Conservation (phyloP, 92 coral and sea anemone species). For the Parazoanthus darwini region DNA sequence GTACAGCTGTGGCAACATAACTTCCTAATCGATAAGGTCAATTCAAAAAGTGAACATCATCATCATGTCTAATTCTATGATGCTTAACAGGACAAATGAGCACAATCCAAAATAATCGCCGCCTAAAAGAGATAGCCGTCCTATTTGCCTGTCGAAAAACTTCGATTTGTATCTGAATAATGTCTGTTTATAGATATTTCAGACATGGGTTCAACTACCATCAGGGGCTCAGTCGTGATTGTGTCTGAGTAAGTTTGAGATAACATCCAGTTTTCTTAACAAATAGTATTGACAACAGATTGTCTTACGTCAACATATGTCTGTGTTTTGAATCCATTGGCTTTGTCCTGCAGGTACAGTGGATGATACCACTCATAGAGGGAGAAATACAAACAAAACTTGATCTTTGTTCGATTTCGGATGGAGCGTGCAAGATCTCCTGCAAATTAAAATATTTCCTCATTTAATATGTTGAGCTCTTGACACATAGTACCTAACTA, state of each 20-base stretch:
- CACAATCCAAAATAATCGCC: too few species aligned
- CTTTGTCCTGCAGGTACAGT: conserved; percentile 62
- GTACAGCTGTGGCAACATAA: conserved; percentile 63
- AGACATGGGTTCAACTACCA: neutral
- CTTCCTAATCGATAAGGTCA: conserved; percentile 38
- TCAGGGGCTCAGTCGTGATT: neutral
- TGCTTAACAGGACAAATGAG: too few species aligned
- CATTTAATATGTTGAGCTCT: too few species aligned
- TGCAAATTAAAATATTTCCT: conserved; percentile 20
- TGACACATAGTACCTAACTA: too few species aligned
- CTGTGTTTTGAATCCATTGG: conserved; percentile 59
- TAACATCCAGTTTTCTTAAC: neutral
- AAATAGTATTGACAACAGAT: neutral
- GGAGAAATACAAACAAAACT: conserved; percentile 83
- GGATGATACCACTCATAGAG: conserved; percentile 89
- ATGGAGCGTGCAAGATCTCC: conserved; percentile 75
- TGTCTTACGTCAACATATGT: conserved; percentile 65
- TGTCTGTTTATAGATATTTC: too few species aligned
- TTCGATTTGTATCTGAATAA: too few species aligned
- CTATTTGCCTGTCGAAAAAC: too few species aligned
- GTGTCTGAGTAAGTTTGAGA: neutral
- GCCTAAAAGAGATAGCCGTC: too few species aligned
- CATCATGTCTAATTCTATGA: too few species aligned
- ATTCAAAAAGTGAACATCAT: neutral
- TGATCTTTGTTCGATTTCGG: conserved; percentile 68